phyloP scores from a whole-genome alignment of 1,140 invertebrate genomes.

The Heliconius congener region DNA sequence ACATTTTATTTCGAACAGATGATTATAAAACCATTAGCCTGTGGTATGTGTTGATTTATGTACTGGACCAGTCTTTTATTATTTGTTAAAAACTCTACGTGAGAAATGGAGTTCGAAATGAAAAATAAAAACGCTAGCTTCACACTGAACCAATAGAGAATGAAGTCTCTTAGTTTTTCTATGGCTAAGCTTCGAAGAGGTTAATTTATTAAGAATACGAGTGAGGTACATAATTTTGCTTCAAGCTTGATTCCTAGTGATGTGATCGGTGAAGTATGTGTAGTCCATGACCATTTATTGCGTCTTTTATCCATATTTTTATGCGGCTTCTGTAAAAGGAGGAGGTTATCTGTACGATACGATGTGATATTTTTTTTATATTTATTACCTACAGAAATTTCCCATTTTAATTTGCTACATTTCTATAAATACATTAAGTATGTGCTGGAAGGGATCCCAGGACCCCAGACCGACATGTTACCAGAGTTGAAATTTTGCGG shows the following conservation, averaged over 20 bases:
- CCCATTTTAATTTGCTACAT: no score
- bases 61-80: slow-evolving; percentile 36
- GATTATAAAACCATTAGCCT: slow-evolving; percentile 39
- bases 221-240: no score
- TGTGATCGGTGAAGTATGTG: neutral
- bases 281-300: no score
- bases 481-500: no score
- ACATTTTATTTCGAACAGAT: neutral
- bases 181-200: neutral
- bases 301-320: no score
- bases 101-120: slow-evolving; percentile 29
- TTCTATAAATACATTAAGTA: no score
- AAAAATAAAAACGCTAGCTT: slow-evolving; percentile 5
- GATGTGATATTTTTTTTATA: no score
- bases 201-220: neutral
- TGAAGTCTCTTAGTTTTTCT: neutral
- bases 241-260: neutral
- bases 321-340: no score
- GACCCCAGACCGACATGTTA: no score
- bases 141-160: neutral
- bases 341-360: no score
- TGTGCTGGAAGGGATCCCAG: no score
- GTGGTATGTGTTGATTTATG: slow-evolving; percentile 39
- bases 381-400: no score
- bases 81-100: slow-evolving; percentile 33